Percentiles rank a stretch among this genome's conserved stretches.
phyloP scores from a whole-genome alignment of 2,113 vertebrate genomes.

The Ranitomeya imitator region DNA sequence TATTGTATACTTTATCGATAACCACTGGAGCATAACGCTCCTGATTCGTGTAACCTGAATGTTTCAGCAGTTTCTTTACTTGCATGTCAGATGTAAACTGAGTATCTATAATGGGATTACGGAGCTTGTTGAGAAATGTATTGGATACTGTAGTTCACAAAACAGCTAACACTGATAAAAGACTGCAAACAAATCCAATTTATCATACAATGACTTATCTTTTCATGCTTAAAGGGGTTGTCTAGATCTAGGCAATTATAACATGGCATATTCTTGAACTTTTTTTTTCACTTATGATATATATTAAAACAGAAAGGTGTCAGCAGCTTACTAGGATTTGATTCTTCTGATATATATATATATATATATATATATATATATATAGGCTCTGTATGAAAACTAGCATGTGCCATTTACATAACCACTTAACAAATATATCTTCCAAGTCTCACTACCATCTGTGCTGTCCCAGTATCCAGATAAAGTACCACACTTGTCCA shows the following conservation, averaged over 20 bases:
- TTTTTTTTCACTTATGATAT: too few relatives aligned
- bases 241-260: background rate
- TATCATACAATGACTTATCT: background rate
- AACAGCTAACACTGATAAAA: background rate
- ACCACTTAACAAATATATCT: too few relatives aligned
- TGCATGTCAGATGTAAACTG: background rate
- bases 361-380: too few relatives aligned
- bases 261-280: too few relatives aligned
- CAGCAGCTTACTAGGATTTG: background rate
- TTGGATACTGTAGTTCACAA: background rate
- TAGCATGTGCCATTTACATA: background rate
- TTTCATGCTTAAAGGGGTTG: background rate
- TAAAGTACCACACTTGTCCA: too few relatives aligned
- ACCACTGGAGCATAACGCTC: background rate
- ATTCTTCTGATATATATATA: too few relatives aligned
- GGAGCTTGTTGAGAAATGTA: background rate
- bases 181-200: background rate
- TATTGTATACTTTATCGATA: slow-evolving; percentile 5
- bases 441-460: too few relatives aligned
- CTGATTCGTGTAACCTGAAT: background rate
- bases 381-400: background rate
- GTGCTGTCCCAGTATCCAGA: too few relatives aligned
- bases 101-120: background rate
- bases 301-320: too few relatives aligned
- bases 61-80: background rate